Base-by-base conservation (phyloP, 2,113 vertebrate species). In the Pseudonaja textilis region DNA sequence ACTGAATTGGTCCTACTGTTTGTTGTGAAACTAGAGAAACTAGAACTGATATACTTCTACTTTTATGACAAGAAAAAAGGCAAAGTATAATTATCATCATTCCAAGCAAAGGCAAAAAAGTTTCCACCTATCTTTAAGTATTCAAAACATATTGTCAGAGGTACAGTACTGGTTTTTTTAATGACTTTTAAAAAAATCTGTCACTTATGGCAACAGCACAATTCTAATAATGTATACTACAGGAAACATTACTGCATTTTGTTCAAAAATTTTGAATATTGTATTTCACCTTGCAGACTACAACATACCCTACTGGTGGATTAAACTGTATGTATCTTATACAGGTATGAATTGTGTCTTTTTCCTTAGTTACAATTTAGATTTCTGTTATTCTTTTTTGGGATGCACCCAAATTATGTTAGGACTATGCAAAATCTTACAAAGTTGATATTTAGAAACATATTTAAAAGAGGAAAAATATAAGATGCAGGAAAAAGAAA, bases 391-490 rank as follows among this genome's bases (percentile, higher is more conserved):
- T 81, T 39, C 34, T 74, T 81, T 34, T 81, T 81, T 42, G 22
- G 18, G 18, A 39, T 81, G 34, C 34, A 81, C 18, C 34, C 18
- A 81, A 18, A 42, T 81, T 81, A 39, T 81, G 74, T 81, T 81
- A 81, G 7, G 74, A 81, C 3, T 81, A 8, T 81, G 20, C 74
- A 81, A 81, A 81, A 81, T 20, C 18, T 42, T 81, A 81, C 74
- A 42, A 81, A 81, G 34, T 81, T 74, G 14, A 2, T 74, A 74
- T 34, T 81, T 81, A 81, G 18, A 81, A 81, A 22, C 8, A 3
- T 81, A 81, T 81, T 59, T 23, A 61, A 57, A 90, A 91, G 94
- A 89, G 54, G 61, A 93, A 89, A 50, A 89, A 91, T 92, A 94
- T 74, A 45, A 92, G 92, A 74, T 23, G 34, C 20, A 55, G 22